phyloP scores from a whole-genome alignment of 92 coral and sea anemone genomes.

The Palythoa caribaeorum region DNA sequence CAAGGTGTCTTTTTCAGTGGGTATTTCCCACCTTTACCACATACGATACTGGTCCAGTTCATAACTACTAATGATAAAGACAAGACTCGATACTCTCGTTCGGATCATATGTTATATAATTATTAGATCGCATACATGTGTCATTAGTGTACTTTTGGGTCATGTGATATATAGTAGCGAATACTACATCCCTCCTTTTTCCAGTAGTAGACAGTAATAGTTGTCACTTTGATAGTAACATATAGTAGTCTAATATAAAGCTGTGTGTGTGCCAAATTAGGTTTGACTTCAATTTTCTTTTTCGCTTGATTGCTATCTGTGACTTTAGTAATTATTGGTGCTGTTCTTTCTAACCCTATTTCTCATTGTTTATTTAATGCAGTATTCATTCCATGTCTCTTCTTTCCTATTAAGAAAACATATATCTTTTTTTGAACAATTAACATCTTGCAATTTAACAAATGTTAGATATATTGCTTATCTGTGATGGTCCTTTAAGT shows the following conservation, averaged over 20 bases:
- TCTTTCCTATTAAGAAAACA: not conserved
- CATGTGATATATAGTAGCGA: no score
- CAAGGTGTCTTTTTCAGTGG: no score
- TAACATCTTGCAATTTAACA: not conserved
- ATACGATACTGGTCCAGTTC: no score
- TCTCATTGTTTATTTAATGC: not conserved
- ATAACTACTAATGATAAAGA: no score
- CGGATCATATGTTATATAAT: no score
- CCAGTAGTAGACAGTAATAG: no score
- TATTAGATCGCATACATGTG: no score
- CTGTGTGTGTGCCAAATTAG: not conserved
- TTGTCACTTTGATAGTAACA: no score
- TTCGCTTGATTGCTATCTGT: not conserved
- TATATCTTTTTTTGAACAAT: not conserved
- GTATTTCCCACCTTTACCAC: no score
- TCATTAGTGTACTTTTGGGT: no score
- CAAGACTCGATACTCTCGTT: no score
- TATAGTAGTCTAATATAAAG: not conserved
- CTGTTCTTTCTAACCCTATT: not conserved
- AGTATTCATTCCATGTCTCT: not conserved
- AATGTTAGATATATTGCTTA: constrained; percentile 9
- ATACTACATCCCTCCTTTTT: no score
- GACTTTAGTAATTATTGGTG: not conserved
- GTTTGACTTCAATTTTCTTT: not conserved
- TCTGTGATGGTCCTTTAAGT: constrained; percentile 55